Conservation (phyloP, 1,140 invertebrate genomes). For the Camponotus vicinus region DNA sequence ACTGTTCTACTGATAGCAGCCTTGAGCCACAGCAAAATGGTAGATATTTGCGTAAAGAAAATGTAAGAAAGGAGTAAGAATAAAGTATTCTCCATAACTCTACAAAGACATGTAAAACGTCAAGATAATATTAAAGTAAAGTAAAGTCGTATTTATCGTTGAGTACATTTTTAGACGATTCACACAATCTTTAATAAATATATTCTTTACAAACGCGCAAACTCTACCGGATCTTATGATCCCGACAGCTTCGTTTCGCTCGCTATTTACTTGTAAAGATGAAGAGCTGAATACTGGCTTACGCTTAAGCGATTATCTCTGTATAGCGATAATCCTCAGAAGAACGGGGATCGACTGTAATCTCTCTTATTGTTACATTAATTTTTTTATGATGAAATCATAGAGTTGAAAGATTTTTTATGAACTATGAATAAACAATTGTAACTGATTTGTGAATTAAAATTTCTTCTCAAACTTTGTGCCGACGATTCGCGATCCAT, state of each 20-base stretch:
- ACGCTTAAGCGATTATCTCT: conserved; percentile 14
- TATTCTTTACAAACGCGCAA: background rate
- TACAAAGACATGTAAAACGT: background rate
- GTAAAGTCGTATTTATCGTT: background rate
- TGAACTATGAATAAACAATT: background rate
- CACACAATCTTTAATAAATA: background rate
- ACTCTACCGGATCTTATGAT: background rate
- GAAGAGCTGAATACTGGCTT: conserved; percentile 27
- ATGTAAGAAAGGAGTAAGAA: background rate
- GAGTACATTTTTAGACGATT: background rate
- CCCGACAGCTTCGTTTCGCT: background rate
- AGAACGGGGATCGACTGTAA: conserved; percentile 12
- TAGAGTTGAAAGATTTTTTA: background rate
- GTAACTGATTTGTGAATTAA: conserved; percentile 28
- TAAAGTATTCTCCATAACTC: background rate
- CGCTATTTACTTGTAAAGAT: background rate
- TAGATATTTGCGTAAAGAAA: background rate
- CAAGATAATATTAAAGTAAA: too few relatives aligned
- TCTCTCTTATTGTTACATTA: conserved; percentile 5
- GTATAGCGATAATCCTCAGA: conserved; percentile 27
- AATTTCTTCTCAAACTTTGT: conserved; percentile 24
- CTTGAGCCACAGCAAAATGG: background rate
- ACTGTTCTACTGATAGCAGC: conserved; percentile 9
- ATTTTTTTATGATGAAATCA: conserved; percentile 31
- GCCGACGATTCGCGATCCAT: conserved; percentile 6